A percentile compares a stretch with the other conserved stretches of the same genome.
phyloP scores from a whole-genome alignment of 1,140 invertebrate species.

The Tetramorium simillimum region DNA sequence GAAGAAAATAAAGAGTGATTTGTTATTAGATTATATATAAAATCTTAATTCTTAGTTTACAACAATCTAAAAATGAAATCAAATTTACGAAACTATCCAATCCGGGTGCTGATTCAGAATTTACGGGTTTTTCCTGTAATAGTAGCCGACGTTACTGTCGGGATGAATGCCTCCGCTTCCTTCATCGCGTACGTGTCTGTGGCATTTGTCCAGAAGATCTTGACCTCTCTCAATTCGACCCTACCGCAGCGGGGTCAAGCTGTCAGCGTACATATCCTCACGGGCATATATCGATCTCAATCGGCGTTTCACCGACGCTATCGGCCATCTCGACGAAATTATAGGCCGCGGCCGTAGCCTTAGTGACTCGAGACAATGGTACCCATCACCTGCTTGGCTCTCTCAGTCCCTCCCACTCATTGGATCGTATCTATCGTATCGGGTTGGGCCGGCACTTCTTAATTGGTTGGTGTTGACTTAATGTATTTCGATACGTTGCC shows the following conservation, averaged over 20 bases:
- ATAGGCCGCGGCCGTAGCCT: constrained; percentile 68
- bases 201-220: constrained; percentile 74
- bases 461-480: constrained; percentile 75
- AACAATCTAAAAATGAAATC: constrained; percentile 1
- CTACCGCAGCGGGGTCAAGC: constrained; percentile 66
- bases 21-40: not conserved
- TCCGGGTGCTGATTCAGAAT: constrained; percentile 18
- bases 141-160: constrained; percentile 43
- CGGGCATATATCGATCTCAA: constrained; percentile 74
- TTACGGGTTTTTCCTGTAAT: constrained; percentile 46
- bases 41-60: constrained; percentile 3
- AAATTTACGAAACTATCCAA: not conserved
- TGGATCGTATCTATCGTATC: constrained; percentile 67
- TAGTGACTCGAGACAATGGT: constrained; percentile 77
- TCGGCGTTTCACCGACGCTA: constrained; percentile 71
- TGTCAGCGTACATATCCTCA: constrained; percentile 69
- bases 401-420: constrained; percentile 55
- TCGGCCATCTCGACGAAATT: constrained; percentile 75
- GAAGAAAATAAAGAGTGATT: not conserved
- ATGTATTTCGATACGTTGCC: constrained; percentile 66
- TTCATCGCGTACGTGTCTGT: constrained; percentile 55
- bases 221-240: constrained; percentile 76
- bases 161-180: constrained; percentile 56
- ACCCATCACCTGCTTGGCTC: constrained; percentile 70
- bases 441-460: constrained; percentile 60